Base-by-base conservation (phyloP, 1,140 invertebrate genomes). In the Calephelis virginiensis region DNA sequence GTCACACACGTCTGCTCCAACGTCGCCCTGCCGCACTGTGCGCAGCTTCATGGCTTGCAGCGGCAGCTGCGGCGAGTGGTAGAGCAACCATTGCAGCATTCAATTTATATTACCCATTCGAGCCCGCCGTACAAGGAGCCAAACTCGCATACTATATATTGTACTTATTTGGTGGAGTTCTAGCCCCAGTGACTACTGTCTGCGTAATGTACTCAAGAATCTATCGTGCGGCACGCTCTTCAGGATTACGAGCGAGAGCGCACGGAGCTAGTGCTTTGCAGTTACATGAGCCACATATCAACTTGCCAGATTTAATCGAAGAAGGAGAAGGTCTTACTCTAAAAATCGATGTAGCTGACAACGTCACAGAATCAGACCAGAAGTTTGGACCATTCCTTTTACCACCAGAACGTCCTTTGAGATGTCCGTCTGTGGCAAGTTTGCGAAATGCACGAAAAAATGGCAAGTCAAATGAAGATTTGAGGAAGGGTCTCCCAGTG, bases 1-100 rank as follows among this genome's bases (percentile, higher is more conserved):
- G 97, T 83, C 95, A 96, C 70, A 94, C 94, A 12, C 93, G 95
- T 43, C 93, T 98, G 67, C 94, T 96, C 75, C 94, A 96, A 74
- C 88, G 94, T 9, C 94, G 94, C 53, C 95, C 95, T 0, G 94
- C 93, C 2, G 83, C 95, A 0, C 91, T 97, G 10, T 95, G 97
- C 63, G 90, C 93, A 8, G 86, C 92, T 11, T 92, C 93, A 9
- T 95, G 96, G 96, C 71, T 93, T 8, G 83, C 94, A 1, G 93
- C 95, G 0, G 85, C 92, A 1, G 64, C 92, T 0, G 94, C 79
- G 1, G 81, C 95, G 45, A 93, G 92, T 0, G 73, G 93, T 0
- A 77, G 85, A 8, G 81, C 82, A 4, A 75, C 83, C 50, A 77
- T 91, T 59, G 80, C 83, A 7, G 76, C 83, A 13, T 69, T 81